Evolutionary conservation across 35 echinoderm and acorn worm species (phyloP).

Genomic region (Apostichopus parvimensis): DNA sequence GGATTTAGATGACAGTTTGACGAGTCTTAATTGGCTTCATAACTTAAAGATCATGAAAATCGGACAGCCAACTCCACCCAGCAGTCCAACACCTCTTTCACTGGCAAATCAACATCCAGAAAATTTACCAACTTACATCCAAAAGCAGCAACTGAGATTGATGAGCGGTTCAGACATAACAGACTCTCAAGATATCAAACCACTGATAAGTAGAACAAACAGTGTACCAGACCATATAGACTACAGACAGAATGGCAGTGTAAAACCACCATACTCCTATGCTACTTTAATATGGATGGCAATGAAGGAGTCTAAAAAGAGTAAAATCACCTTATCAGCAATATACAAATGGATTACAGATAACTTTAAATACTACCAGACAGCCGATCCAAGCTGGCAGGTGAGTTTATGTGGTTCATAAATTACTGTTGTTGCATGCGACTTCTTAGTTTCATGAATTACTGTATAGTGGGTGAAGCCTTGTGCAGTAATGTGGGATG

Average conservation of each 20-base stretch:
- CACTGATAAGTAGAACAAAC: slow-evolving; percentile 13
- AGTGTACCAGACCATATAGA: slow-evolving; percentile 55
- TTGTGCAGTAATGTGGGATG: no score
- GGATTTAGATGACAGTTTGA: slow-evolving; percentile 93
- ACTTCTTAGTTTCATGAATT: no score
- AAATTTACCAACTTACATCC: slow-evolving; percentile 44
- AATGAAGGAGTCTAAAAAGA: slow-evolving; percentile 98
- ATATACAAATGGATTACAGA: slow-evolving; percentile 99
- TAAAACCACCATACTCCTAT: slow-evolving; percentile 96
- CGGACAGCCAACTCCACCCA: slow-evolving; percentile 84
- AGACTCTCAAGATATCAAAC: slow-evolving; percentile 24
- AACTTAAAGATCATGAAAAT: slow-evolving; percentile 92
- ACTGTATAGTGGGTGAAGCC: no score
- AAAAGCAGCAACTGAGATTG: slow-evolving; percentile 40
- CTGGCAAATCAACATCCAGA: slow-evolving; percentile 55
- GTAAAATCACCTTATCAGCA: slow-evolving; percentile 96
- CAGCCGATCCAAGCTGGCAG: slow-evolving; percentile 99
- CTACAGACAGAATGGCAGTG: slow-evolving; percentile 81
- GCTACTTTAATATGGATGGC: slow-evolving; percentile 99
- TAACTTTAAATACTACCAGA: slow-evolving; percentile 97
- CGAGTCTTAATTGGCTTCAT: slow-evolving; percentile 96
- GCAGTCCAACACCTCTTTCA: slow-evolving; percentile 85
- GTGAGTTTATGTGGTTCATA: slow-evolving; percentile 48
- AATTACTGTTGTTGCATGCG: neutral
- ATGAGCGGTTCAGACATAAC: neutral